Base-by-base conservation (phyloP, 2,113 vertebrate genomes). In the Cinclus cinclus region DNA sequence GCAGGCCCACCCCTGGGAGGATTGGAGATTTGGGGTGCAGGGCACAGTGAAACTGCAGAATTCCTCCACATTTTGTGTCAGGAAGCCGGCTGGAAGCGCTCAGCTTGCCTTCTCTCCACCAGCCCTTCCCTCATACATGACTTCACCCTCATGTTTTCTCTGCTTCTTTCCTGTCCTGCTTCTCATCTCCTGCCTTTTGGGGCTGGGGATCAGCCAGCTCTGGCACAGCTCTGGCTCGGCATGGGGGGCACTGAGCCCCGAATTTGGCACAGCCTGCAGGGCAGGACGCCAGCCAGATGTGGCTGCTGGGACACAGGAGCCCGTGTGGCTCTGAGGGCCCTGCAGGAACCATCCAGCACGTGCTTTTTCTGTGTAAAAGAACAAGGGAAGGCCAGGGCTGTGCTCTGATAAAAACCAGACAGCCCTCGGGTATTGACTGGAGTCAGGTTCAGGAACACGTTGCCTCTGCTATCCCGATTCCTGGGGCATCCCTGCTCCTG, bases 131-230 rank as follows among this genome's bases (percentile, higher is more conserved):
- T 59, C 24, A 63, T 2, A 3, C 44, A 75, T 50, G 35, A 82
- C 53, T 83, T 83, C 70, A 76, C n/a, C 31, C 78, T 76, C 4
- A 5, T 59, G 74, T 47, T 85, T 91, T 53, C 84, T 75, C 15
- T 58, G 59, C 82, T 94, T 25, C 83, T 85, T 79, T 90, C 82
- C 87, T 76, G 74, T 35, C 70, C 94, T 96, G 90, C 63, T 81
- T 81, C 83, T 62, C 83, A 74, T 83, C 94, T 88, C 67, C 88
- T 74, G 62, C 59, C 37, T 35, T n/a, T 47, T 11, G 90, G n/a
- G n/a, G 37, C 0, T 33, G 56, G 50, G 47, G 41, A 52, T 37
- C 59, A 10, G 53, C 46, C 5, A 0, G 55, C n/a, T 35, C 15
- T 7, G 2, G 78, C 63, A 18, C 9, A 0, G 73, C 65, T n/a